Evolutionary conservation across 2,888 invertebrate species (phyloP).

Genomic region (Euclidia mi): DNA sequence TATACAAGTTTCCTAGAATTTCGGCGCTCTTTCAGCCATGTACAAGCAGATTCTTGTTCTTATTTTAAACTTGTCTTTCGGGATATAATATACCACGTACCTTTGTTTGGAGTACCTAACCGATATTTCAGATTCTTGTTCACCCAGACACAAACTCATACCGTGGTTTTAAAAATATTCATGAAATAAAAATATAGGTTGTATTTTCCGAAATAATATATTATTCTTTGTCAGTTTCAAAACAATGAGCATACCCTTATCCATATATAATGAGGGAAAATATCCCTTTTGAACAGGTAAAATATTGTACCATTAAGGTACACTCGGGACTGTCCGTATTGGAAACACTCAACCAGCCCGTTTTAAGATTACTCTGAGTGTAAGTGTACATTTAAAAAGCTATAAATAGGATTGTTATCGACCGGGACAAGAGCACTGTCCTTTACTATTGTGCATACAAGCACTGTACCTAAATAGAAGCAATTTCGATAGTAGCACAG

Average conservation of each 20-base stretch:
- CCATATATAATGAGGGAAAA: not conserved
- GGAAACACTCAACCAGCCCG: conserved; percentile 18
- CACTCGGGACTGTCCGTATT: conserved; percentile 22
- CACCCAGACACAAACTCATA: too few relatives aligned
- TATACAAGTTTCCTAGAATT: too few relatives aligned
- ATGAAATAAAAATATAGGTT: too few relatives aligned
- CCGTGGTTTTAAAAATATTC: too few relatives aligned
- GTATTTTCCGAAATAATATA: not conserved
- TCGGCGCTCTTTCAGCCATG: too few relatives aligned
- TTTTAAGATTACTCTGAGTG: conserved; percentile 14
- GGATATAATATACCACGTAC: too few relatives aligned
- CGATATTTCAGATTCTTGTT: too few relatives aligned
- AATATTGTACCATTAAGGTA: conserved; percentile 21
- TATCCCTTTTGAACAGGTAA: conserved; percentile 19
- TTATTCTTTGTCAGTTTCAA: not conserved
- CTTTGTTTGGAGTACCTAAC: too few relatives aligned
- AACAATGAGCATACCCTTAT: not conserved
- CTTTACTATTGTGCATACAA: conserved; percentile 6
- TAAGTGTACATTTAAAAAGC: conserved; percentile 16
- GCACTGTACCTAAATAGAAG: too few relatives aligned
- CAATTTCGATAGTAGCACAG: too few relatives aligned
- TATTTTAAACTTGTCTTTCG: too few relatives aligned
- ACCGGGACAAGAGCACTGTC: conserved; percentile 3
- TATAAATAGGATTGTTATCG: conserved; percentile 23
- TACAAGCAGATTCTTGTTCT: too few relatives aligned